A percentile compares a stretch with the other conserved stretches of the same genome.
Evolutionary conservation across 1,140 invertebrate genomes (phyloP).

Genomic region (Epicauta chinensis): DNA sequence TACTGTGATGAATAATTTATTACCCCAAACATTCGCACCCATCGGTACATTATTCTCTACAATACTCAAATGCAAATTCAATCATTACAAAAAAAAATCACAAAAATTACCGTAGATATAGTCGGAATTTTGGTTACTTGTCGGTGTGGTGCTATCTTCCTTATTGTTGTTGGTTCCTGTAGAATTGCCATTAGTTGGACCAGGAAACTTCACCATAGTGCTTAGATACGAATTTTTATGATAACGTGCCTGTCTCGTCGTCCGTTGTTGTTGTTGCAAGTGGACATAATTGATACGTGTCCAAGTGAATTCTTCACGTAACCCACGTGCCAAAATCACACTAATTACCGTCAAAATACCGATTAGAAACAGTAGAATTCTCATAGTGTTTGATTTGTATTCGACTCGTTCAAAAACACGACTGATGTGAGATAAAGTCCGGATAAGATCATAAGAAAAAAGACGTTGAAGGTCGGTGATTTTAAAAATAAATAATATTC

Average conservation of each 20-base stretch:
- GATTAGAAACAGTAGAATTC: not conserved
- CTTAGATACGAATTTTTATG: not conserved
- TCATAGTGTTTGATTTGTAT: too few species aligned
- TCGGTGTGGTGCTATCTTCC: not conserved
- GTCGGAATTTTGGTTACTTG: not conserved
- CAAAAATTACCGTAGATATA: constrained; percentile 4
- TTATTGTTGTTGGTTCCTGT: not conserved
- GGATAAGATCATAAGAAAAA: too few species aligned
- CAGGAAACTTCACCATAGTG: not conserved
- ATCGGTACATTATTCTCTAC: constrained; percentile 66
- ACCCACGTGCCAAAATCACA: not conserved
- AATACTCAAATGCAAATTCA: constrained; percentile 11
- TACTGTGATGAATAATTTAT: constrained; percentile 66
- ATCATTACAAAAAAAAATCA: not conserved
- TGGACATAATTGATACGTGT: constrained; percentile 34
- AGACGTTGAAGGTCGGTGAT: too few species aligned
- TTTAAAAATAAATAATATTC: too few species aligned
- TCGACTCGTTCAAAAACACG: too few species aligned
- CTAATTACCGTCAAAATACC: not conserved
- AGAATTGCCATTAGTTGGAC: not conserved
- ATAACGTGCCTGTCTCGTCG: not conserved
- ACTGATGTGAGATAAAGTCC: too few species aligned
- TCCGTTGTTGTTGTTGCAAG: constrained; percentile 3
- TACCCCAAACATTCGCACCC: constrained; percentile 56
- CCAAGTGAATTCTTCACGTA: constrained; percentile 38